These are phyloP conservation scores for Donacobius atricapilla DNA, from an alignment of 2,113 vertebrate species.

Conservation along the genomic window DNA sequence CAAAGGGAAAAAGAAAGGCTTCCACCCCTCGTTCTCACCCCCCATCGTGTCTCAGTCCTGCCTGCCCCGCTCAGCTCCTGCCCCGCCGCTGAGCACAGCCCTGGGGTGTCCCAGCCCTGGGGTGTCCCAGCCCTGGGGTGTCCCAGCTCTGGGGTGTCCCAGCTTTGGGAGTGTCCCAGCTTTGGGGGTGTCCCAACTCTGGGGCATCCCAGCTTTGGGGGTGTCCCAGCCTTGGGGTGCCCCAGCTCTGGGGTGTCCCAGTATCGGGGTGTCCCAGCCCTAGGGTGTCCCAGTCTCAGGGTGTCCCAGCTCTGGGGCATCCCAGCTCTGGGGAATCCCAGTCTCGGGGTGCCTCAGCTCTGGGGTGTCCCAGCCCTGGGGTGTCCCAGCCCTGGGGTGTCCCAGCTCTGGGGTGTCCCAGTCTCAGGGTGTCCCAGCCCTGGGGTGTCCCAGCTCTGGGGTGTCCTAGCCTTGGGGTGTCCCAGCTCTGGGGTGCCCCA, in stretches of 20 bases:
- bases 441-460: too few relatives aligned
- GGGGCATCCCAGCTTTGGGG: too few relatives aligned
- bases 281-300: too few relatives aligned
- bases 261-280: not conserved
- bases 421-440: too few relatives aligned
- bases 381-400: not conserved
- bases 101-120: not conserved
- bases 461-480: too few relatives aligned
- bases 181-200: too few relatives aligned
- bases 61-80: not conserved
- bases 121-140: not conserved
- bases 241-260: not conserved
- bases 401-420: too few relatives aligned
- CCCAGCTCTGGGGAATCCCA: too few relatives aligned
- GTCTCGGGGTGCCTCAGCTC: not conserved
- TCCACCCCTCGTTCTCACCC: constrained; percentile 42
- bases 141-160: not conserved
- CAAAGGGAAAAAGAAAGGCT: constrained; percentile 39
- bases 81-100: not conserved
- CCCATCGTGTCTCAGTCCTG: not conserved
- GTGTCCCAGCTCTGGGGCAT: not conserved
- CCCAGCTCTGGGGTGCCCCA: too few relatives aligned
- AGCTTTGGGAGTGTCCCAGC: too few relatives aligned
- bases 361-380: not conserved
- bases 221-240: too few relatives aligned